Evolutionary conservation across 2,113 vertebrate genomes (phyloP), one percentile per base, ranked within the genome.

Genomic region (Lagopus muta): DNA sequence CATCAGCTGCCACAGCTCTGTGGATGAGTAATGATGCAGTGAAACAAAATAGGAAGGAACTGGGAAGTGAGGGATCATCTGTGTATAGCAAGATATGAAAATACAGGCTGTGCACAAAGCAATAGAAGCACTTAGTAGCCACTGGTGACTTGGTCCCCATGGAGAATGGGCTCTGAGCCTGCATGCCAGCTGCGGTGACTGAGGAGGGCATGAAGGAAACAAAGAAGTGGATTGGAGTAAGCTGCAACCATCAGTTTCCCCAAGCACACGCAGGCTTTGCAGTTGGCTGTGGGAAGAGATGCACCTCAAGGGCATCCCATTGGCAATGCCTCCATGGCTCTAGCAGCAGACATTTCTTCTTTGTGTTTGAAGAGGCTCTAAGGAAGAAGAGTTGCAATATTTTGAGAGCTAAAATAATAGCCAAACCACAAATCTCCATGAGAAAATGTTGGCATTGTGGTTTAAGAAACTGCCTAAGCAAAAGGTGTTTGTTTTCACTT

Each of bases 1-100:
- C n/a, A 12, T 70, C 28, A 25, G 82, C 70, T 42, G 55, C 20
- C n/a, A 38, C 32, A 30, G 2, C 34, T 30, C n/a, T 0, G 0
- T 66, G 60, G 25, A 24, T 88, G 40, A 77, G 60, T 66, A 48
- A 77, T 40, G 55, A 21, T 30, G 45, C 3, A 8, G 34, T 6
- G 8, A 85, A 61, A 42, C 66, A 81, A 54, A 36, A 32, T 18
- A 61, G 21, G 19, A 73, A 73, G n/a, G 11, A 81, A 40, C 13
- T 54, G 66, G 42, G 45, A 54, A 78, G 58, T 13, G 10, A 58
- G 36, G 13, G 19, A 47, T 55, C 36, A 66, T 62, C 19, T 61
- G 66, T 27, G 5, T 25, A 2, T 48, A 21, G 40, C 30, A 43
- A 66, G 30, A 30, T 40, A 17, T 8, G 11, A 48, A 9, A 89